Base-by-base conservation (phyloP, 92 coral and sea anemone species). In the Hydrozoanthus gracilis region DNA sequence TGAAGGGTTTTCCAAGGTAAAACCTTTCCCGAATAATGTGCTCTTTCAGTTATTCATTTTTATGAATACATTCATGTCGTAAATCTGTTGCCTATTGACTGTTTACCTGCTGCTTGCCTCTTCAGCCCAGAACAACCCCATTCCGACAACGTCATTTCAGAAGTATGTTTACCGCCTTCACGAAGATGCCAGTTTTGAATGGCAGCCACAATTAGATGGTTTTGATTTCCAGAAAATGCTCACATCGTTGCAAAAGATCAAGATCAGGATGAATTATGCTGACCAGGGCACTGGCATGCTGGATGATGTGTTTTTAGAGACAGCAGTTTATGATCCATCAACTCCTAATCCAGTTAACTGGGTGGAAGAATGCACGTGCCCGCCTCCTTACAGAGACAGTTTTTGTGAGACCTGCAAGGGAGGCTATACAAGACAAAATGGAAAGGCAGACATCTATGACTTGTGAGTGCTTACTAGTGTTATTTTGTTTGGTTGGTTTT, bases 271-370 rank as follows among this genome's bases (percentile, higher is more conserved):
- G 93, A 97, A 94, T 76, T 97, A 93, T 90, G 98, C 98, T 8
- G 94, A 92, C 54, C 99, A 97, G 76, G 99, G 99, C 2, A 97
- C 99, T 70, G 99, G 99, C 3, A 91, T 97, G 90, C 77, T 97
- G 56, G 98, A 97, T 70, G 91, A 90, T 73, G 93, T 97, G 9
- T 97, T 95, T 27, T 64, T 97, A 51, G 99, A 97, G 91, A 87
- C 94, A 13, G 96, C 98, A 5, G 52, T 79, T 4, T 93, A 83
- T 44, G 98, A 90, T 60, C 95, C 92, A 7, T 62, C 92, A 18
- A 78, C 95, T 11, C 91, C 89, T 4, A 76, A 76, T 4, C 88
- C 82, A 7, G 99, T 97, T 16, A 93, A 89, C 86, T 97, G 99
- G 99, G 95, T 97, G 44, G 99, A 97, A 83, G 92, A 97, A 70